Conservation (phyloP, 2,797 vertebrate genomes). For the Melanotaenia trifasciata region DNA sequence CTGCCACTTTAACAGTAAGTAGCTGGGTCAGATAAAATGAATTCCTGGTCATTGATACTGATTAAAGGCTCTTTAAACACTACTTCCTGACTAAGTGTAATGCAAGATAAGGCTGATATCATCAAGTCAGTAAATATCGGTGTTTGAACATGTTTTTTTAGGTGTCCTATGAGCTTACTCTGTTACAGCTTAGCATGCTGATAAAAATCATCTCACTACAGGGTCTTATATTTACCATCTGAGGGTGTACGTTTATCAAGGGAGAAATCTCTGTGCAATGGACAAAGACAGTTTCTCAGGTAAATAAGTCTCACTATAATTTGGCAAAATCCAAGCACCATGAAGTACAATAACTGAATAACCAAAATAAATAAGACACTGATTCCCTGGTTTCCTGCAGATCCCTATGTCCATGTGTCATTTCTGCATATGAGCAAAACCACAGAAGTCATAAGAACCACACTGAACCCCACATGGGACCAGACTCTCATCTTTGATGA, state of each 20-base stretch:
- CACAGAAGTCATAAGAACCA: constrained; percentile 90
- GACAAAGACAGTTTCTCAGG: constrained; percentile 99
- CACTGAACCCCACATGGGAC: constrained; percentile 97
- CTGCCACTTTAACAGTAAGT: constrained; percentile 92
- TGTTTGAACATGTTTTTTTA: neutral
- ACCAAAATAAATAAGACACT: neutral
- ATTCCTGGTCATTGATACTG: constrained; percentile 41
- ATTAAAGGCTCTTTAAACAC: constrained; percentile 45
- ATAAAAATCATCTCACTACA: constrained; percentile 55
- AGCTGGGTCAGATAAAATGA: constrained; percentile 44
- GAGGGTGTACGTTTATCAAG: constrained; percentile 96
- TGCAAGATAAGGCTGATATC: constrained; percentile 29
- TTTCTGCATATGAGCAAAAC: constrained; percentile 97
- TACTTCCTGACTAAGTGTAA: constrained; percentile 26
- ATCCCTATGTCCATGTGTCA: constrained; percentile 95
- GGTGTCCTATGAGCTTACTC: constrained; percentile 7
- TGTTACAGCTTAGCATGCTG: constrained; percentile 12
- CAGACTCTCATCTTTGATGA: constrained; percentile 96
- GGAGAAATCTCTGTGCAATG: constrained; percentile 91
- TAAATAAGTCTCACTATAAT: constrained; percentile 63
- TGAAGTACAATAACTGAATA: neutral
- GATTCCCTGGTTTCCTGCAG: constrained; percentile 69
- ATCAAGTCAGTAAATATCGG: neutral
- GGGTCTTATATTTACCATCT: constrained; percentile 90
- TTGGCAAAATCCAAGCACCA: neutral